Percentiles rank a stretch among this genome's conserved stretches.
Evolutionary conservation across 2,797 vertebrate species (phyloP).

Genomic region (Fundulus diaphanus): DNA sequence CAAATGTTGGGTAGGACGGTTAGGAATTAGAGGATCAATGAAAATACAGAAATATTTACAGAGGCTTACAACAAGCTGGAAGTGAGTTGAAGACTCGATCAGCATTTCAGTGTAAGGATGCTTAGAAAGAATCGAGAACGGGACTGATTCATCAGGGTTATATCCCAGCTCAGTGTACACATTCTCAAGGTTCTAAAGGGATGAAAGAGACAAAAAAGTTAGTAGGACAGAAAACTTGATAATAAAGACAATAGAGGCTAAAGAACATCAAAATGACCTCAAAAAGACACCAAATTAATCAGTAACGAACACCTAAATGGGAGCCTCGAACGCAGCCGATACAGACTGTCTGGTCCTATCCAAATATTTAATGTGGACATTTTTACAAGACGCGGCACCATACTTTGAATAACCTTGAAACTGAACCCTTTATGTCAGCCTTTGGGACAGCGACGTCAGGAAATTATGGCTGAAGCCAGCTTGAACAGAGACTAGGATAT

Average conservation of each 20-base stretch:
- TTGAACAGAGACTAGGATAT: neutral
- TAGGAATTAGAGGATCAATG: neutral
- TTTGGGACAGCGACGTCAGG: neutral
- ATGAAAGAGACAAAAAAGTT: conserved; percentile 17
- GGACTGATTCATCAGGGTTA: conserved; percentile 73
- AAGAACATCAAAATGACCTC: neutral
- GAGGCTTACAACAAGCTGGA: conserved; percentile 77
- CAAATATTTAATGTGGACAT: neutral
- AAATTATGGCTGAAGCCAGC: neutral
- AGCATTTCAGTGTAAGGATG: conserved; percentile 85
- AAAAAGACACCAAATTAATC: neutral
- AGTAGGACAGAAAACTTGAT: neutral
- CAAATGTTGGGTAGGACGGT: neutral
- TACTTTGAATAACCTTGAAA: neutral
- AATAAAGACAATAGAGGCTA: too few species aligned
- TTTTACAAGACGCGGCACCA: neutral
- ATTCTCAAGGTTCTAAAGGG: conserved; percentile 78
- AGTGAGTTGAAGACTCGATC: conserved; percentile 77
- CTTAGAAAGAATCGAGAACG: conserved; percentile 81
- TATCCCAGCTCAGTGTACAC: conserved; percentile 83
- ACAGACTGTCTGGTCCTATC: neutral
- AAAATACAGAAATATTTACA: neutral
- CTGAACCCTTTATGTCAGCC: neutral
- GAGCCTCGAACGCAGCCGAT: too few species aligned
- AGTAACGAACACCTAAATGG: neutral